A percentile compares a stretch with the other conserved stretches of the same genome.
Evolutionary conservation across 2,888 invertebrate species (phyloP).

Genomic region (Oasisia sp.): DNA sequence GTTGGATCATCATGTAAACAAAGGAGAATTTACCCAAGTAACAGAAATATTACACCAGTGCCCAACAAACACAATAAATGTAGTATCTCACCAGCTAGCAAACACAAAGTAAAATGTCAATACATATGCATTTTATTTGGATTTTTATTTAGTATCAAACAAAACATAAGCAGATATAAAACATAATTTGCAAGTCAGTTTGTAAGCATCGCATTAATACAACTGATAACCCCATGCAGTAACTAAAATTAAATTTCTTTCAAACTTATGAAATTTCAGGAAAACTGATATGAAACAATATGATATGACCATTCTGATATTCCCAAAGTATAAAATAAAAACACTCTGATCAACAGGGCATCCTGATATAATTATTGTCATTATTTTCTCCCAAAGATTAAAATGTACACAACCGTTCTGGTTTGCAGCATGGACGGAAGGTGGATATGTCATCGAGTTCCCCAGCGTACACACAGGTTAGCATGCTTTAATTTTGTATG

Average conservation of each 20-base stretch:
- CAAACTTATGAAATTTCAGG: background rate
- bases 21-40: too few relatives aligned
- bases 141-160: background rate
- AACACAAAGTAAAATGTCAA: background rate
- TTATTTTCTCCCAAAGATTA: background rate
- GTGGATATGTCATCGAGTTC: background rate
- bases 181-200: background rate
- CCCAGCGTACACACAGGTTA: background rate
- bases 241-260: background rate
- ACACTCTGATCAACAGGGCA: background rate
- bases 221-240: background rate
- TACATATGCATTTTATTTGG: background rate
- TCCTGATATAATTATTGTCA: background rate
- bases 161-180: conserved; percentile 1
- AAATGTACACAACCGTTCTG: background rate
- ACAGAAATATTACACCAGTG: too few relatives aligned
- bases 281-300: background rate
- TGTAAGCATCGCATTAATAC: background rate
- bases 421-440: background rate
- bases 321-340: background rate
- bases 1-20: too few relatives aligned
- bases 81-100: background rate
- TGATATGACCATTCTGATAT: background rate
- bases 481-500: background rate
- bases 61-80: background rate